Conservation (phyloP, 2,113 vertebrate genomes). For the Cynopterus brachyotis region DNA sequence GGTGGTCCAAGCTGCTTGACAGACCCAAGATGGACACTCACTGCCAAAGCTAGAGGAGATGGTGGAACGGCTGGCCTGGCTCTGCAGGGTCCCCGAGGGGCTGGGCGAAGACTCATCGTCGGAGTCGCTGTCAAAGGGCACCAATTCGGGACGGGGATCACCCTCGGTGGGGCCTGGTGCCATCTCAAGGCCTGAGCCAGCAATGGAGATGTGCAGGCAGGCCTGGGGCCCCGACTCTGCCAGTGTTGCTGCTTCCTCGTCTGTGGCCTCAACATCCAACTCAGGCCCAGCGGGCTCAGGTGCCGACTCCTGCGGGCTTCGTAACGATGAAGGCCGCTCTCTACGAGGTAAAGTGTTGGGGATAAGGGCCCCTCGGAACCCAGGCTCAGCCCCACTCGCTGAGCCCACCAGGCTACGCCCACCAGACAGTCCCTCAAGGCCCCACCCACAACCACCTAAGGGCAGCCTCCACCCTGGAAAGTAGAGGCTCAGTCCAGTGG, state of each 20-base stretch:
- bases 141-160: slow-evolving; percentile 83
- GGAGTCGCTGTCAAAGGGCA: slow-evolving; percentile 97
- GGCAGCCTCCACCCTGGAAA: fast-evolving
- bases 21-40: slow-evolving; percentile 81
- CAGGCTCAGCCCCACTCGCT: neutral
- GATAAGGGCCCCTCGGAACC: neutral
- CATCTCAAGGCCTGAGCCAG: slow-evolving; percentile 92
- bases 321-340: neutral
- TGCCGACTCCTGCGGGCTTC: neutral
- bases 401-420: neutral
- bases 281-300: neutral
- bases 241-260: slow-evolving; percentile 50
- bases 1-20: neutral
- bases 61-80: slow-evolving; percentile 97
- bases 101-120: slow-evolving; percentile 98
- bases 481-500: neutral
- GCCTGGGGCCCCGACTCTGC: slow-evolving; percentile 84
- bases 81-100: slow-evolving; percentile 96
- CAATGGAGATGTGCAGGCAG: slow-evolving; percentile 96
- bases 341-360: neutral
- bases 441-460: fast-evolving
- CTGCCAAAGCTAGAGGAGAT: slow-evolving; percentile 97
- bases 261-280: neutral
- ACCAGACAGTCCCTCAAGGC: neutral
- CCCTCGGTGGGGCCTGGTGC: slow-evolving; percentile 83